phyloP scores from a whole-genome alignment of 2,797 vertebrate species.

The Champsocephalus gunnari region DNA sequence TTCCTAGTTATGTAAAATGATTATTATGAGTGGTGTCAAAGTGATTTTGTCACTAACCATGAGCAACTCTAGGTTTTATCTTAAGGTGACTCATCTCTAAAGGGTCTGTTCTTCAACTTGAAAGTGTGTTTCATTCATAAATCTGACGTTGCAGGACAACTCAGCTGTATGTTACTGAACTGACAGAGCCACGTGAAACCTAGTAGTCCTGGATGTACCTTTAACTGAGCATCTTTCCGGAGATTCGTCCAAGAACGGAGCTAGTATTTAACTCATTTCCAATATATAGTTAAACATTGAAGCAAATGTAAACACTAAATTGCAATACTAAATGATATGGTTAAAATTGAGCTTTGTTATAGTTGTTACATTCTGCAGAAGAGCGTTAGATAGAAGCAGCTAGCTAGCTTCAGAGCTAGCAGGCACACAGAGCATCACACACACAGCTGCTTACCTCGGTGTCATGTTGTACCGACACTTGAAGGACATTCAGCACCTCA shows the following conservation, averaged over 20 bases:
- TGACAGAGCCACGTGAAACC: background rate
- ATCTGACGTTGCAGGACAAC: background rate
- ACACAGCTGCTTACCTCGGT: conserved; percentile 68
- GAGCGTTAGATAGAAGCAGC: conserved; percentile 54
- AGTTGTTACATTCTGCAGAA: conserved; percentile 4
- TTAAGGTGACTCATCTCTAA: background rate
- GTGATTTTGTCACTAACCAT: background rate
- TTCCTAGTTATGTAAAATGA: background rate
- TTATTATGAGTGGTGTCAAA: background rate
- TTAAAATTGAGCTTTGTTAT: conserved; percentile 4
- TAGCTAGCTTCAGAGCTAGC: conserved; percentile 48
- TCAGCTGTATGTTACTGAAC: background rate
- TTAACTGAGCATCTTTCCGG: conserved; percentile 8
- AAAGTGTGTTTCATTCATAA: background rate
- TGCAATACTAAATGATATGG: too few relatives aligned
- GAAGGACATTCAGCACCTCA: conserved; percentile 30
- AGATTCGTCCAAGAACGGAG: background rate
- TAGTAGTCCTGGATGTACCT: background rate
- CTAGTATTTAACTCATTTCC: background rate
- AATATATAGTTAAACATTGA: rapidly evolving
- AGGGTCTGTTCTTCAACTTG: background rate
- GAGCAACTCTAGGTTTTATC: background rate
- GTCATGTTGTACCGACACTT: conserved; percentile 59
- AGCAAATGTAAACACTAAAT: background rate
- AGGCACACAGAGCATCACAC: conserved; percentile 19